Conservation (phyloP, 2,888 invertebrate genomes). For the Melinaea menophilus region DNA sequence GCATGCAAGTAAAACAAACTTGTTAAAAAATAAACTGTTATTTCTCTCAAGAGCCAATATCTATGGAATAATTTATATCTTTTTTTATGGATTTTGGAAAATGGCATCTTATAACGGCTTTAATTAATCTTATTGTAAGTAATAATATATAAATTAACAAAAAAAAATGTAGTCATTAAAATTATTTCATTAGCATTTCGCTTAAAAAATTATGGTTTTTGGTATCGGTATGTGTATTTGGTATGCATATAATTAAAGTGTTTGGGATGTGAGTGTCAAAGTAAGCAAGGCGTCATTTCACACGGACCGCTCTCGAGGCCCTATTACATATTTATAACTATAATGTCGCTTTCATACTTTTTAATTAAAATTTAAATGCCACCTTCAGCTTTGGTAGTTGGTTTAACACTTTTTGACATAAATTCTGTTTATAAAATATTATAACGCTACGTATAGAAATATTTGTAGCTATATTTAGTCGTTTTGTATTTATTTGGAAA, state of each 20-base stretch:
- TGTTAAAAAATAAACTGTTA: no score
- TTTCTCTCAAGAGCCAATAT: no score
- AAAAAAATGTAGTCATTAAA: no score
- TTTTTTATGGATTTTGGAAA: no score
- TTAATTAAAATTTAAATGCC: not conserved
- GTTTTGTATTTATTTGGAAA: not conserved
- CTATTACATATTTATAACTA: not conserved
- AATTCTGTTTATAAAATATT: not conserved
- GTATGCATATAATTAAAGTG: slow-evolving; percentile 19
- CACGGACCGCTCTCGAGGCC: not conserved
- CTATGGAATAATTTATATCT: no score
- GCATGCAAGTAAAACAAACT: no score
- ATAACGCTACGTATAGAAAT: not conserved
- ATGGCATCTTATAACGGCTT: no score
- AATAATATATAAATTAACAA: no score
- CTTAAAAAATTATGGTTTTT: no score
- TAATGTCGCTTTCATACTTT: not conserved
- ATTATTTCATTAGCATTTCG: no score
- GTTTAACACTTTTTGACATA: not conserved
- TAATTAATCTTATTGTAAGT: no score
- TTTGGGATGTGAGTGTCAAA: slow-evolving; percentile 20
- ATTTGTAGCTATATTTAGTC: not conserved
- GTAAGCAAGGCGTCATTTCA: not conserved
- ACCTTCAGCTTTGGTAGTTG: not conserved
- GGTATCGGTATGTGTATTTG: not conserved